These are phyloP conservation scores for Pedetes capensis DNA, from an alignment of 2,113 vertebrate species.

Conservation along the genomic window DNA sequence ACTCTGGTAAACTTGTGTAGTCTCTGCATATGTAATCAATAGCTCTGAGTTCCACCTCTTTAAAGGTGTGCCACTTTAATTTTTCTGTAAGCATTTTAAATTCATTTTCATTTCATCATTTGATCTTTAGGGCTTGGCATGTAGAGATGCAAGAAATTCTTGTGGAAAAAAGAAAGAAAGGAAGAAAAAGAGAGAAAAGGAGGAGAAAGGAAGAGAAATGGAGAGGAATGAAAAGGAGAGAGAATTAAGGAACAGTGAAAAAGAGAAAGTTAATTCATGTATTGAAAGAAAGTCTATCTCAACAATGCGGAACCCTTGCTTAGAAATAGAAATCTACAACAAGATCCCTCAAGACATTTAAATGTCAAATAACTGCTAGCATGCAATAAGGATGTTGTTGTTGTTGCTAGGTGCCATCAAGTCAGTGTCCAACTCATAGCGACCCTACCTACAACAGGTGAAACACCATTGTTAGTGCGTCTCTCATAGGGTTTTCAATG, in stretches of 20 bases:
- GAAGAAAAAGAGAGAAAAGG: fast-evolving
- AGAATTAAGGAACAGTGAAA: no score
- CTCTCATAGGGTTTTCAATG: no score
- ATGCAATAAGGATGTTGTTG: no score
- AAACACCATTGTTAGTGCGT: no score
- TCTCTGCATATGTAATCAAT: not conserved
- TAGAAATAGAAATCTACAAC: not conserved
- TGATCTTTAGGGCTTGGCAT: not conserved
- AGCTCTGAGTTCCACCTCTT: not conserved
- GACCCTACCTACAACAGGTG: no score
- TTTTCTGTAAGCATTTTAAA: slow-evolving; percentile 21
- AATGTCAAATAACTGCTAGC: not conserved
- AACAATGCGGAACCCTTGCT: not conserved
- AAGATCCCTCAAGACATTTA: not conserved
- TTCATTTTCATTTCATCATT: not conserved
- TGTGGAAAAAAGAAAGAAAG: not conserved
- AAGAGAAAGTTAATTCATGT: not conserved
- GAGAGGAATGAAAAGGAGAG: no score
- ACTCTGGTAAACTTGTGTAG: not conserved
- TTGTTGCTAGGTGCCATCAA: no score
- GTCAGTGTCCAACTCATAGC: no score
- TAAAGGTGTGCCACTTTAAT: not conserved
- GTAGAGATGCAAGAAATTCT: not conserved
- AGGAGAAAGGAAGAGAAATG: fast-evolving
- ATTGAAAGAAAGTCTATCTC: not conserved